Conservation (phyloP, 2,888 invertebrate genomes). For the Rhamnusium bicolor region DNA sequence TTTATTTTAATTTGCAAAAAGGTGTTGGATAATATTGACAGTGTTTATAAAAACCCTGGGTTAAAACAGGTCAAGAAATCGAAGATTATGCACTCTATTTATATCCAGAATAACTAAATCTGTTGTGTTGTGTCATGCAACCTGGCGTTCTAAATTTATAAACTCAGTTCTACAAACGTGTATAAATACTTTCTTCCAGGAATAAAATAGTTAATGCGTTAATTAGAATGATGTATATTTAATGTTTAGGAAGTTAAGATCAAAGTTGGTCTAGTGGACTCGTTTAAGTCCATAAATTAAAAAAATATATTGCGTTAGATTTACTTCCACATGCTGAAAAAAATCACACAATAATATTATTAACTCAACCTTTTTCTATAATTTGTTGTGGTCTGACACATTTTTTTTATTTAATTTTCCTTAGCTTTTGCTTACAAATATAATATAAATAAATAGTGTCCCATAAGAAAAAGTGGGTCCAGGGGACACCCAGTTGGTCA, state of each 20-base stretch:
- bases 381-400: too few relatives aligned
- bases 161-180: not conserved
- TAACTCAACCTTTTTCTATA: too few relatives aligned
- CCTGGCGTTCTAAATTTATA: constrained; percentile 15
- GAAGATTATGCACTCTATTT: constrained; percentile 19
- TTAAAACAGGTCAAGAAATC: constrained; percentile 33
- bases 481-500: too few relatives aligned
- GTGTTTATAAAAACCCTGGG: constrained; percentile 19
- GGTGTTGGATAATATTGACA: not conserved
- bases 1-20: not conserved
- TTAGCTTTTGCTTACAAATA: too few relatives aligned
- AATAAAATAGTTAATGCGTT: constrained; percentile 4
- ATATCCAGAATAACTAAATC: constrained; percentile 25
- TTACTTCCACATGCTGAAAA: not conserved
- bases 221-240: constrained; percentile 9
- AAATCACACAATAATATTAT: too few relatives aligned
- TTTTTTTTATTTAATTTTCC: too few relatives aligned
- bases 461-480: too few relatives aligned
- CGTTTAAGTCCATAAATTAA: not conserved
- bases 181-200: constrained; percentile 11
- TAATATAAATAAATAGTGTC: too few relatives aligned
- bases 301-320: not conserved
- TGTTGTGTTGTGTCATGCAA: constrained; percentile 22
- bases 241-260: constrained; percentile 3
- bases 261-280: constrained; percentile 7